Conservation (phyloP, 2,797 vertebrate species). For the Gambusia yucatana region DNA sequence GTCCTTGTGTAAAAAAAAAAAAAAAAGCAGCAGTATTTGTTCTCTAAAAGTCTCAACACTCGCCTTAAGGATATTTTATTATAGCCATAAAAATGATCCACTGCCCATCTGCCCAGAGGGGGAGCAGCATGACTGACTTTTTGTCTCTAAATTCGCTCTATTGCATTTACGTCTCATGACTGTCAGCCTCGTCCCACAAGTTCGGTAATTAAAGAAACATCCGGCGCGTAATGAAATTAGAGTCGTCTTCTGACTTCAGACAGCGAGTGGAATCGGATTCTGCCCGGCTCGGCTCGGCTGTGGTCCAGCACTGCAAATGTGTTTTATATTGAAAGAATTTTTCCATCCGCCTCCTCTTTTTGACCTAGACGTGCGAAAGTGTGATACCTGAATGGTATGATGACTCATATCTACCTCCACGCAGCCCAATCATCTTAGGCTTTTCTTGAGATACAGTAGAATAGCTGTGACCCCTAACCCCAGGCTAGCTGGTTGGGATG, state of each 20-base stretch:
- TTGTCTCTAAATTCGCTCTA: slow-evolving; percentile 27
- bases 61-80: not conserved
- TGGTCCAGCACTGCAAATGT: not conserved
- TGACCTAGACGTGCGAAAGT: not conserved
- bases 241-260: slow-evolving; percentile 1
- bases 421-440: not conserved
- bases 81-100: not conserved
- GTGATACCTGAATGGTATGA: not conserved
- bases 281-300: not conserved
- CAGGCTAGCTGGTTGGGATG: not conserved
- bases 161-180: slow-evolving; percentile 44
- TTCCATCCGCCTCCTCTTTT: not conserved
- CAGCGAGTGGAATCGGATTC: not conserved
- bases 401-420: not conserved
- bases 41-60: not conserved
- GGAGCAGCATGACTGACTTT: slow-evolving; percentile 31
- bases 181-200: slow-evolving; percentile 24
- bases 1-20: not conserved
- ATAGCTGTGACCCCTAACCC: not conserved
- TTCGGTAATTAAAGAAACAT: slow-evolving; percentile 23
- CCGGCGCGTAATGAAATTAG: slow-evolving; percentile 24
- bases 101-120: not conserved
- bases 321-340: not conserved
- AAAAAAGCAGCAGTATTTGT: not conserved
- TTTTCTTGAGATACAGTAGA: not conserved